phyloP scores from a whole-genome alignment of 2,888 invertebrate genomes.

The Calameuta pallipes region DNA sequence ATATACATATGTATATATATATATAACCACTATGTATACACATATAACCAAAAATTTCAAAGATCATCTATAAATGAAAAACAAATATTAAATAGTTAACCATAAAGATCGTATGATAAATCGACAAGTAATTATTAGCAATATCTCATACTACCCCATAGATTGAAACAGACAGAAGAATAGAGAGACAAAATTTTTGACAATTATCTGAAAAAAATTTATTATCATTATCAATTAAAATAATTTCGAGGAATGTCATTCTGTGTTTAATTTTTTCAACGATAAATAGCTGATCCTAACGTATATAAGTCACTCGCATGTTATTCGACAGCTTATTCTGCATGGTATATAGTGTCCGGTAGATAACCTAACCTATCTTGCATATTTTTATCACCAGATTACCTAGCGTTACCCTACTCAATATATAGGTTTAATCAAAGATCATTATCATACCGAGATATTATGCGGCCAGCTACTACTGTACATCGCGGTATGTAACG shows the following conservation, averaged over 20 bases:
- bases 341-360: neutral
- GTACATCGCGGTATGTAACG: slow-evolving; percentile 28
- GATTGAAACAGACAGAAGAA: too few relatives aligned
- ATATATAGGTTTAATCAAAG: slow-evolving; percentile 33
- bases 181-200: neutral
- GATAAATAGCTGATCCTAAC: neutral
- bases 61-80: too few relatives aligned
- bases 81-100: too few relatives aligned
- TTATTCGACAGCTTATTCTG: neutral
- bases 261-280: neutral
- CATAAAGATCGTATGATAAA: too few relatives aligned
- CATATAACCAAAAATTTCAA: too few relatives aligned
- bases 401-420: neutral
- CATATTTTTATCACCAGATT: neutral
- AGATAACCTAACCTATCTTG: neutral
- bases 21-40: too few relatives aligned
- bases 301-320: neutral
- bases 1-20: too few relatives aligned
- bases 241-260: too few relatives aligned
- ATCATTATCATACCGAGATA: slow-evolving; percentile 29
- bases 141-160: too few relatives aligned
- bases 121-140: too few relatives aligned
- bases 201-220: neutral
- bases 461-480: slow-evolving; percentile 16
- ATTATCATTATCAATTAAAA: too few relatives aligned